These are phyloP conservation scores for Eudasyphora cyanicolor DNA, from an alignment of 2,888 invertebrate species.

Conservation along the genomic window DNA sequence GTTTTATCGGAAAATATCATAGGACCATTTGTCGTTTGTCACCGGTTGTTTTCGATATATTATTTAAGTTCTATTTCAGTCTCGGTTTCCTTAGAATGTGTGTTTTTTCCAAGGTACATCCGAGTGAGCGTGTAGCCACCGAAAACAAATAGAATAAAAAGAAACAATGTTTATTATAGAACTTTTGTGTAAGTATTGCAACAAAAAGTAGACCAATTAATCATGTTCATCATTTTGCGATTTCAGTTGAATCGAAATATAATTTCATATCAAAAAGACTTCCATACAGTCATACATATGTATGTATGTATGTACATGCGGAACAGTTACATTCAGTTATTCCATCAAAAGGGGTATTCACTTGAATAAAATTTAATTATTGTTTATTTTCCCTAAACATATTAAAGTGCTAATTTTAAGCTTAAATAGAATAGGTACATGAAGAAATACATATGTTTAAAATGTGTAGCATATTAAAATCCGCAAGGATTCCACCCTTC, in stretches of 20 bases:
- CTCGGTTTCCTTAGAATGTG: slow-evolving; percentile 21
- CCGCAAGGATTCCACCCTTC: too few species aligned
- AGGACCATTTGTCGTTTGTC: slow-evolving; percentile 44
- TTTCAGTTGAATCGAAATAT: background rate
- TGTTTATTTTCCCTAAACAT: too few species aligned
- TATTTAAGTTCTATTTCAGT: slow-evolving; percentile 37
- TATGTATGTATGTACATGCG: background rate
- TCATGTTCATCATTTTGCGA: slow-evolving; percentile 36
- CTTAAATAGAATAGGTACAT: too few species aligned
- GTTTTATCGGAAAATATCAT: slow-evolving; percentile 36
- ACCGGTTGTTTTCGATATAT: slow-evolving; percentile 47
- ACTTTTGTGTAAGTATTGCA: slow-evolving; percentile 37
- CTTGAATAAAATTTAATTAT: too few species aligned
- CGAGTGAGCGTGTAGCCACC: too few species aligned
- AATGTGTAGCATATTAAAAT: too few species aligned
- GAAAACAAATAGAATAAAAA: background rate
- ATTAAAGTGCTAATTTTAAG: too few species aligned
- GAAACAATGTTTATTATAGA: slow-evolving; percentile 1
- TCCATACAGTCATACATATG: background rate
- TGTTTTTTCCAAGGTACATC: slow-evolving; percentile 47
- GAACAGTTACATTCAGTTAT: too few species aligned
- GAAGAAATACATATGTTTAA: too few species aligned
- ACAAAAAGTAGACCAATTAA: slow-evolving; percentile 56
- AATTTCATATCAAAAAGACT: background rate
- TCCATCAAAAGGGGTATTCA: background rate